Percentiles rank a stretch among this genome's conserved stretches.
phyloP scores from a whole-genome alignment of 30 jellyfish, hydroid and myxozoan species.

The Hydra vulgaris region DNA sequence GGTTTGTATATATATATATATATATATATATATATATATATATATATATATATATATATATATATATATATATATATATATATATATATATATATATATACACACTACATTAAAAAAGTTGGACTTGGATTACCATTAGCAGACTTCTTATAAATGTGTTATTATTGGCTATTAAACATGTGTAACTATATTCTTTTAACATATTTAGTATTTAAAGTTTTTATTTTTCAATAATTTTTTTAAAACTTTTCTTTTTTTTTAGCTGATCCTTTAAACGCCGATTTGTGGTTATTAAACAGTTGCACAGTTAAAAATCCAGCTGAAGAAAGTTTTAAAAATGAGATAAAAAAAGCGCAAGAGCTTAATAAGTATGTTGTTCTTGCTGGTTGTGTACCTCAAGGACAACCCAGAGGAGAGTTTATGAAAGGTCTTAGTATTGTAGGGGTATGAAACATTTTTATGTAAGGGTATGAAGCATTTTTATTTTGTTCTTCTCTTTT shows the following conservation, averaged over 20 bases:
- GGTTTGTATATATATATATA: too few relatives aligned
- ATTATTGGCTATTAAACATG: too few relatives aligned
- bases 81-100: too few relatives aligned
- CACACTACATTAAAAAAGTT: too few relatives aligned
- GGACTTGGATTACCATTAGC: too few relatives aligned
- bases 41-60: too few relatives aligned
- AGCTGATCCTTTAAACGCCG: slow-evolving; percentile 70
- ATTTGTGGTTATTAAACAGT: slow-evolving; percentile 81
- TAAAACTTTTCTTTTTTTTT: not conserved
- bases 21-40: too few relatives aligned
- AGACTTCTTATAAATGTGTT: too few relatives aligned
- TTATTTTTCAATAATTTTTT: not conserved
- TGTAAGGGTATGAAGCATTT: slow-evolving; percentile 33
- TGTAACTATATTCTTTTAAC: too few relatives aligned
- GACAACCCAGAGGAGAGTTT: slow-evolving; percentile 78
- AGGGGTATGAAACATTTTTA: slow-evolving; percentile 44
- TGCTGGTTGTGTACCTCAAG: slow-evolving; percentile 98
- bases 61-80: too few relatives aligned
- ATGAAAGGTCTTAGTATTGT: slow-evolving; percentile 76
- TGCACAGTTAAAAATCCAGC: slow-evolving; percentile 94
- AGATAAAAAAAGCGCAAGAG: slow-evolving; percentile 55
- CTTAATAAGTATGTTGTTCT: slow-evolving; percentile 73
- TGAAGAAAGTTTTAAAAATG: slow-evolving; percentile 76
- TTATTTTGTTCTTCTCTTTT: not conserved
- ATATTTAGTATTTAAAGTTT: too few relatives aligned